These are phyloP conservation scores for Ibycter americanus DNA, from an alignment of 2,797 vertebrate genomes.

Conservation along the genomic window DNA sequence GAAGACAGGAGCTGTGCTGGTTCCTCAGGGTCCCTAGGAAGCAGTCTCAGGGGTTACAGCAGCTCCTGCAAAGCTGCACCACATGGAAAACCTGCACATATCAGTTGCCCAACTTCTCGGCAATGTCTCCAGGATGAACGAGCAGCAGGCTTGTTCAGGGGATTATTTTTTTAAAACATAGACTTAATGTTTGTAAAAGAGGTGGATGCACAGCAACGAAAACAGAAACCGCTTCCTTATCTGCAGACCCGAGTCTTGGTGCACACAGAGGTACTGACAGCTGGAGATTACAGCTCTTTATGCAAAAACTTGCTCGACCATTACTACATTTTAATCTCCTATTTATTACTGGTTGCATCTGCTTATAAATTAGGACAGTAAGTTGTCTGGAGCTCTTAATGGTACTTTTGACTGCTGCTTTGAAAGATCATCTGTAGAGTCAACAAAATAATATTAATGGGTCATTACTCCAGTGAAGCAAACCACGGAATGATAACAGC, in stretches of 20 bases:
- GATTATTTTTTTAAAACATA: not conserved
- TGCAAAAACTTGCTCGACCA: not conserved
- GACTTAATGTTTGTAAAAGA: not conserved
- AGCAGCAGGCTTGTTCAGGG: not conserved
- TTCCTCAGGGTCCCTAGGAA: not conserved
- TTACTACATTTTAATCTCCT: slow-evolving; percentile 45
- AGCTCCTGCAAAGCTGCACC: not conserved
- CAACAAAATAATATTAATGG: slow-evolving; percentile 62
- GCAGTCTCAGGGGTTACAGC: not conserved
- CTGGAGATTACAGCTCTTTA: not conserved
- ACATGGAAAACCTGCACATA: not conserved
- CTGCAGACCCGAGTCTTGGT: not conserved
- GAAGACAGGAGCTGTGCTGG: not conserved
- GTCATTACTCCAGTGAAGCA: slow-evolving; percentile 45
- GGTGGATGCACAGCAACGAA: not conserved
- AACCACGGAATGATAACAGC: not conserved
- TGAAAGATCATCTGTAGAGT: slow-evolving; percentile 52
- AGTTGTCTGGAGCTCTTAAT: slow-evolving; percentile 46
- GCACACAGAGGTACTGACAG: not conserved
- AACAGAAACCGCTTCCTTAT: not conserved
- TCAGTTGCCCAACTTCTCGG: not conserved
- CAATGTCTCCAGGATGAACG: not conserved
- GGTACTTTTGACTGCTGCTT: slow-evolving; percentile 48
- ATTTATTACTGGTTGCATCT: slow-evolving; percentile 44
- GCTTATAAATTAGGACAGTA: slow-evolving; percentile 47